These are phyloP conservation scores for Melanotaenia maccullochi DNA, from an alignment of 2,797 vertebrate species.

Conservation along the genomic window DNA sequence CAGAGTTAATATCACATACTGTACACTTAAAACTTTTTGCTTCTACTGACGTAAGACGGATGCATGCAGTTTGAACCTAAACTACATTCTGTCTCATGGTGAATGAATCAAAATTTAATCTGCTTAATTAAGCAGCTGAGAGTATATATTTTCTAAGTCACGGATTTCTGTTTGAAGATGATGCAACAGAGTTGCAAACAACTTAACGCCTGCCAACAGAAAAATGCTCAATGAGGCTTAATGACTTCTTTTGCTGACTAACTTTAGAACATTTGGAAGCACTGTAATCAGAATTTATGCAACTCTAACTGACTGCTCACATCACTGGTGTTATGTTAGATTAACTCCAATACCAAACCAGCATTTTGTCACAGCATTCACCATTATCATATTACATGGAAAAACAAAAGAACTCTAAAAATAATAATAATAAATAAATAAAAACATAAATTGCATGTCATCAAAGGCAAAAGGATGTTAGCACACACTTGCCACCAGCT, in stretches of 20 bases:
- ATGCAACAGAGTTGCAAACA: conserved; percentile 9
- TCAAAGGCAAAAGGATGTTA: not conserved
- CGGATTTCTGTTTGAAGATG: not conserved
- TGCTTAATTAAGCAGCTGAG: too few relatives aligned
- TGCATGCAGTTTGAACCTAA: not conserved
- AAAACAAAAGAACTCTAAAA: not conserved
- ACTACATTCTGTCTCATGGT: not conserved
- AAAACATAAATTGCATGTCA: not conserved
- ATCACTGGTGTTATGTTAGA: conserved; percentile 16
- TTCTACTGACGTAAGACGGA: not conserved
- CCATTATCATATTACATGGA: not conserved
- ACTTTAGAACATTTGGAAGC: not conserved
- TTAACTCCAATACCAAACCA: conserved; percentile 14
- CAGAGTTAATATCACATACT: not conserved
- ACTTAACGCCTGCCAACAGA: conserved; percentile 2
- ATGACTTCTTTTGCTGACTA: conserved; percentile 14
- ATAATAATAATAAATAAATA: not conserved
- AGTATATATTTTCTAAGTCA: too few relatives aligned
- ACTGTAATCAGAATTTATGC: conserved; percentile 34
- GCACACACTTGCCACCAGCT: not conserved
- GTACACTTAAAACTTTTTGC: conserved; percentile 6
- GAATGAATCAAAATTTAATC: too few relatives aligned
- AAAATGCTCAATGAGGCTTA: conserved; percentile 15
- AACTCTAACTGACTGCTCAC: conserved; percentile 33
- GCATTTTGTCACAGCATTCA: not conserved